Evolutionary conservation across 2,113 vertebrate species (phyloP), one percentile per base, ranked within the genome.

Genomic region (Aptenodytes patagonicus): DNA sequence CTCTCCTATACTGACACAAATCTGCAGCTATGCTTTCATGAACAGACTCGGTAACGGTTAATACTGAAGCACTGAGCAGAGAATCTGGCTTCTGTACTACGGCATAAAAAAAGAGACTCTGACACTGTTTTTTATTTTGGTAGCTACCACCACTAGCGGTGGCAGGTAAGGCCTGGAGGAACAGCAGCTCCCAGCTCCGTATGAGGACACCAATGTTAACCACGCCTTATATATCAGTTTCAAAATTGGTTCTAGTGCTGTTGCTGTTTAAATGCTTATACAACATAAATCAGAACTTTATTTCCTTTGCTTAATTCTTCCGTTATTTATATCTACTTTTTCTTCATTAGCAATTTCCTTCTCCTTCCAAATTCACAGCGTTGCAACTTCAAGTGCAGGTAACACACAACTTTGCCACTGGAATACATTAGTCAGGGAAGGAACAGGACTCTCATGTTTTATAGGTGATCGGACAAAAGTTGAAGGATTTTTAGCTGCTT

Each of bases 91-190:
- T 46, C 47, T 36, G 3, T 11, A 44, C 24, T 10, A 17, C 1
- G 2, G 55, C 42, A 68, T 3, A 34, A 58, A 40, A 88, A 20
- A 88, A 17, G 16, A 81, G 40, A 10, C 25, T 73, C 19, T 55
- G 38, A 22, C 26, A 18, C 17, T 32, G 6, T 20, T 52, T 76
- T 71, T 73, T 29, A 21, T 7, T 11, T 25, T 24, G 42, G 22
- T 4, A 16, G 20, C 49, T 29, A 8, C 11, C 34, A 42, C 0
- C 0, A 31, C 0, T 4, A 36, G 42, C 34, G 47, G 26, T 6
- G 24, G 29, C 66, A 86, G 66, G 32, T 13, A 8, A 6, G 6
- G 46, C 26, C 46, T 17, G 12, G 2, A 57, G 75, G 51, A 76
- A 17, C 38, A 52, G 42, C 81, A 76, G 62, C 47, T 75, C 47